These are phyloP conservation scores for Phocoena phocoena DNA, from an alignment of 2,113 vertebrate genomes.

Conservation along the genomic window DNA sequence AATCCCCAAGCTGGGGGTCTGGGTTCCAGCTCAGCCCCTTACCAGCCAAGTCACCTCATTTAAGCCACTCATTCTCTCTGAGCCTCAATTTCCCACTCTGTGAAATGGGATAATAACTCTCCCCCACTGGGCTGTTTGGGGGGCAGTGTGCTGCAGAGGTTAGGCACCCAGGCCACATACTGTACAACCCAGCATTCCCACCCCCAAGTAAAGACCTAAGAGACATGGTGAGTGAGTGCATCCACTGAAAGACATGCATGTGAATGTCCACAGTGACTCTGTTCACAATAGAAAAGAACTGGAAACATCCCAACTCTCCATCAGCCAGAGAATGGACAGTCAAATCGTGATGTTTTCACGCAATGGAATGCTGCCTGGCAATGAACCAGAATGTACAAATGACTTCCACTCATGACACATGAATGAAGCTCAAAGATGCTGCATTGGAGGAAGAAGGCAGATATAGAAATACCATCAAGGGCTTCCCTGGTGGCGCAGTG, in stretches of 20 bases:
- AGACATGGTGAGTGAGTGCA: not conserved
- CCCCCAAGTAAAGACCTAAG: not conserved
- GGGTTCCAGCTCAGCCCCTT: not conserved
- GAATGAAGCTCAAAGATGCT: not conserved
- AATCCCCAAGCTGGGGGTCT: not conserved
- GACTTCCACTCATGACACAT: rapidly evolving
- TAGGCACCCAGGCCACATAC: not conserved
- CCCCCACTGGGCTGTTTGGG: not conserved
- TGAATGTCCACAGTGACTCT: not conserved
- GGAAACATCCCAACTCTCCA: not conserved
- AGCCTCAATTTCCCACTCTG: not conserved
- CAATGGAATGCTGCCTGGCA: not conserved
- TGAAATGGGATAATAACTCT: not conserved
- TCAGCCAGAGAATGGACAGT: not conserved
- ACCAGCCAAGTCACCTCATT: not conserved
- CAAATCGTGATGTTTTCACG: not conserved
- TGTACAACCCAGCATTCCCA: not conserved
- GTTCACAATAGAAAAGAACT: not conserved
- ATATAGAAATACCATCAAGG: not conserved
- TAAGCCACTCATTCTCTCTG: not conserved
- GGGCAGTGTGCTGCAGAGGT: not conserved
- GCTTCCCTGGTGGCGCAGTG: too few relatives aligned
- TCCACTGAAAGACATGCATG: not conserved
- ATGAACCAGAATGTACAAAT: not conserved
- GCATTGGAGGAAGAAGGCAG: not conserved